phyloP scores from a whole-genome alignment of 2,797 vertebrate species.

The Molossus alvarezi region DNA sequence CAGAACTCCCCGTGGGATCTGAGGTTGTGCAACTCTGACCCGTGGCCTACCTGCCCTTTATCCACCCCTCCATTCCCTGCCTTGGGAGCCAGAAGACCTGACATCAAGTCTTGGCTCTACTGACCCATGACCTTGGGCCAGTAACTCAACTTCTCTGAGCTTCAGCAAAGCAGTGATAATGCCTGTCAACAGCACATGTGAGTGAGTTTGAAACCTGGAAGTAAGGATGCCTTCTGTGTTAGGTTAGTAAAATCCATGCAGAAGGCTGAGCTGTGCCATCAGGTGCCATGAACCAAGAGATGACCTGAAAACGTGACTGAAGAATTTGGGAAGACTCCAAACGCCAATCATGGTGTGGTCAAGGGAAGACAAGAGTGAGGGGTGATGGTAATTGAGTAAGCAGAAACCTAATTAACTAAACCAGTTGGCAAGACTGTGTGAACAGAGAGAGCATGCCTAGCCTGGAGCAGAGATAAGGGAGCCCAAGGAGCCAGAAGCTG shows the following conservation, averaged over 20 bases:
- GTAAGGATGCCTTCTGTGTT: not conserved
- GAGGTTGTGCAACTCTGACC: not conserved
- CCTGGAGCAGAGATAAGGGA: constrained; percentile 55
- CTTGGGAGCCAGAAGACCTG: not conserved
- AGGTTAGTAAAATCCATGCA: not conserved
- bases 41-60: not conserved
- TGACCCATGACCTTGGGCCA: not conserved
- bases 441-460: not conserved
- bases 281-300: constrained; percentile 12
- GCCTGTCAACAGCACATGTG: not conserved
- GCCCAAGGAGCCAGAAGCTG: constrained; percentile 64
- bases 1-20: not conserved
- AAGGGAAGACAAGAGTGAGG: not conserved
- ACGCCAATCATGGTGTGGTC: not conserved
- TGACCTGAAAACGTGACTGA: not conserved
- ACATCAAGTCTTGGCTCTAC: not conserved
- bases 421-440: constrained; percentile 45
- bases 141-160: not conserved
- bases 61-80: not conserved
- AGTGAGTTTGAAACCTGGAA: not conserved
- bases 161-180: not conserved
- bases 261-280: not conserved
- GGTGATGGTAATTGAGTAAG: constrained; percentile 49
- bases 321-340: constrained; percentile 63
- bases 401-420: constrained; percentile 74